Evolutionary conservation across 1,140 invertebrate genomes (phyloP), one percentile per base, ranked within the genome.

Genomic region (Charaxes varanes): DNA sequence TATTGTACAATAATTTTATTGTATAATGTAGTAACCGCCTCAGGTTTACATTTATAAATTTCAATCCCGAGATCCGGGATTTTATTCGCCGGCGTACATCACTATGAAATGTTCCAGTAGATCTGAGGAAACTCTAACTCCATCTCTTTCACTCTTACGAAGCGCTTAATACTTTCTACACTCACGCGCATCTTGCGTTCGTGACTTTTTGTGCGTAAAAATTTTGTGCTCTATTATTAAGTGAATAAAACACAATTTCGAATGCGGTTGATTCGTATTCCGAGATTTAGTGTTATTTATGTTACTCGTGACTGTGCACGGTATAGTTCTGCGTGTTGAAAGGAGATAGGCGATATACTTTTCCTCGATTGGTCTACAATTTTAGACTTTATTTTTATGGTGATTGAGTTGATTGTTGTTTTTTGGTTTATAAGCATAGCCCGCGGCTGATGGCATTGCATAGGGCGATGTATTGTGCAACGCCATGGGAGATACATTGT

Each of bases 281-380:
- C 30, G 37, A 63, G 62, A 74, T 67, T 69, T 57, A 44, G 54
- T 59, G 35, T 74, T 73, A 81, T 81, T 81, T 81, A 78, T 74
- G 72, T 68, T 57, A 51, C 44, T 78, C 73, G 77, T 78, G 73
- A 78, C 70, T 70, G 49, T 55, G 59, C 54, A 54, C 44, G 60
- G 52, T 64, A 66, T 67, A 62, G 49, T 69, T 70, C 68, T 59
- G 49, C 30, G 55, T 57, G 69, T 73, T 71, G 66, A 71, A 69
- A 71, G 60, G 62, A 67, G 61, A 65, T 66, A 68, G 54, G 55
- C 50, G 57, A 52, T 65, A 32, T 21, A 19, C 6, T 31, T 38
- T 48, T 30, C 13, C 41, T 40, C 13, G 13, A 6, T 23, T 35
- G 16, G 3, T 8, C 36, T 28, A 13, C 5, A 11, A 54, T 36